Evolutionary conservation across 1,140 invertebrate genomes (phyloP).

Genomic region (Pemphigus obesinymphae): DNA sequence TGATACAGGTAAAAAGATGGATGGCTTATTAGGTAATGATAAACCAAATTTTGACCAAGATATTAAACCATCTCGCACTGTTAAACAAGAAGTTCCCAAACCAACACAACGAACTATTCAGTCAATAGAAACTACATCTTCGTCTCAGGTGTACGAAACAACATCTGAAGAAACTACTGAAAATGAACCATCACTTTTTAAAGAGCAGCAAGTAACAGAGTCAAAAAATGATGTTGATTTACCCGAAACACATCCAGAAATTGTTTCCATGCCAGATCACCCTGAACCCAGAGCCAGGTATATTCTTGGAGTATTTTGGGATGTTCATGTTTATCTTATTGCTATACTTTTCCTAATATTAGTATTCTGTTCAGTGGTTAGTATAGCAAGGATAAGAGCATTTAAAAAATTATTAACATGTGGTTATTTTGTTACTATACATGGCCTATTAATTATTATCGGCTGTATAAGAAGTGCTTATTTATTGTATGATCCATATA

Average conservation of each 20-base stretch:
- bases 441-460: slow-evolving; percentile 71
- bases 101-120: not conserved
- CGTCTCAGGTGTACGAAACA: slow-evolving; percentile 9
- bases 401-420: slow-evolving; percentile 72
- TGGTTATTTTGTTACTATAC: slow-evolving; percentile 78
- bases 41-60: slow-evolving; percentile 38
- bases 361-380: slow-evolving; percentile 74
- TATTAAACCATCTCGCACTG: slow-evolving; percentile 28
- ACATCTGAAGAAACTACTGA: slow-evolving; percentile 39
- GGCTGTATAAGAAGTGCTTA: slow-evolving; percentile 78
- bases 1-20: slow-evolving; percentile 61
- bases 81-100: slow-evolving; percentile 28
- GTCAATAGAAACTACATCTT: not conserved
- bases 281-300: slow-evolving; percentile 47
- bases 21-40: slow-evolving; percentile 30
- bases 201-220: slow-evolving; percentile 44
- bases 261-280: slow-evolving; percentile 44
- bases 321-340: slow-evolving; percentile 79
- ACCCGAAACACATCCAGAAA: slow-evolving; percentile 43
- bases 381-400: slow-evolving; percentile 73
- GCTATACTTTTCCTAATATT: slow-evolving; percentile 75
- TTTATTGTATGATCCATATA: slow-evolving; percentile 84
- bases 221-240: slow-evolving; percentile 36
- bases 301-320: slow-evolving; percentile 68
- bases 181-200: slow-evolving; percentile 41